Base-by-base conservation (phyloP, 1,140 invertebrate genomes). In the Brachionus rotundiformis region DNA sequence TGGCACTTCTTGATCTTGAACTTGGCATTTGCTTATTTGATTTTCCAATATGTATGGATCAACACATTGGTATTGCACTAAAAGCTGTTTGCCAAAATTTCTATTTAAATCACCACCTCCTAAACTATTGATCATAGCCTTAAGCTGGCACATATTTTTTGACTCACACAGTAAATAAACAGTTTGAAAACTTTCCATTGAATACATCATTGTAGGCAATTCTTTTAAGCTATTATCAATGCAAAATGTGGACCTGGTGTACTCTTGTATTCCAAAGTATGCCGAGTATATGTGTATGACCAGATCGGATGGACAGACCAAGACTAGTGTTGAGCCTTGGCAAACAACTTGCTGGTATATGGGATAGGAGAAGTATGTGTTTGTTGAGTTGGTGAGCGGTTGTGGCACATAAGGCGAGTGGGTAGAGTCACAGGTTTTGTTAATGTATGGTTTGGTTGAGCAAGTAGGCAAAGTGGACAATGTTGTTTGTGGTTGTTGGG, bases 251-350 rank as follows among this genome's bases (percentile, higher is more conserved):
- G 29, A 29, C 6, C 33, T 25, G 5, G 76, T 79, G 11, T 54
- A 10, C 6, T 23, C 16, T 39, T 79, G 76, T 11, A 79, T 79
- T n/a, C 76, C 76, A 79, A 59, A 79, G 36, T 79, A 79, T 13
- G 31, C 76, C n/a, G 76, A 54, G 33, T 79, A 59, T 13, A 79
- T 59, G 54, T 79, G 76, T 59, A 79, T 79, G 31, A 59, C 47
- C 23, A 59, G 10, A 8, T 54, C 47, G 3, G 16, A 19, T 10
- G 76, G 76, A 63, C 76, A 79, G 6, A 13, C 27, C 5, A 79
- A 13, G n/a, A 59, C 36, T 3, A 63, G 11, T 1, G 2, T 31
- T 0, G 76, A 79, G 19, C 59, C 47, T 79, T 54, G 59, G 16
- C 76, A 79, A 79, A 79, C 36, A 33, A 31, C 31, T 59, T 79